Evolutionary conservation across 2,797 vertebrate genomes (phyloP).

Genomic region (Periophthalmus magnuspinnatus): DNA sequence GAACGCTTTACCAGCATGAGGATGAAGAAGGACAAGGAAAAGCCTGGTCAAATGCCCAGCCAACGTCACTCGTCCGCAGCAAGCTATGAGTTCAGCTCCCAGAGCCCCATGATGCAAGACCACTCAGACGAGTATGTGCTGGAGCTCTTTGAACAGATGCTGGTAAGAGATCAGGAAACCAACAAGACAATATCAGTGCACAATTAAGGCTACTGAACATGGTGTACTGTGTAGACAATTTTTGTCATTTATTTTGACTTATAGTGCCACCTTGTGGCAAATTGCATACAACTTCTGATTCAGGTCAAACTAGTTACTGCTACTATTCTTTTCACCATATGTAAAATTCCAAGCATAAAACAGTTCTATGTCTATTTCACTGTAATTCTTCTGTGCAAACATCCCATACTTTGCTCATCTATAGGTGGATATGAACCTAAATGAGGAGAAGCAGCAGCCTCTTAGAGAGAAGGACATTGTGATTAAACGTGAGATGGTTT

Average conservation of each 20-base stretch:
- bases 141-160: constrained; percentile 90
- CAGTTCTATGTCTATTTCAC: neutral
- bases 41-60: constrained; percentile 54
- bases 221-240: neutral
- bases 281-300: neutral
- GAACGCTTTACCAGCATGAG: constrained; percentile 93
- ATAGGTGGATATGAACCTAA: constrained; percentile 91
- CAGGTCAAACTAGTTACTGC: neutral
- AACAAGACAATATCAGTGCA: neutral
- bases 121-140: constrained; percentile 83
- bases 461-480: constrained; percentile 85
- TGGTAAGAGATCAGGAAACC: constrained; percentile 77
- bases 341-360: neutral
- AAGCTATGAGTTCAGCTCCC: constrained; percentile 76
- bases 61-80: constrained; percentile 83
- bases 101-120: constrained; percentile 74
- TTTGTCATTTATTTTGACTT: neutral
- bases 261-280: constrained; percentile 2
- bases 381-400: neutral
- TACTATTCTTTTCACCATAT: neutral
- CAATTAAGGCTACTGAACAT: too few relatives aligned
- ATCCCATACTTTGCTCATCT: neutral
- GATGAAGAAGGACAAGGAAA: constrained; percentile 91
- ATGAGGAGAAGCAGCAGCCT: constrained; percentile 88
- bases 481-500: constrained; percentile 94